Conservation (phyloP, 2,113 vertebrate species). For the Vicugna pacos region DNA sequence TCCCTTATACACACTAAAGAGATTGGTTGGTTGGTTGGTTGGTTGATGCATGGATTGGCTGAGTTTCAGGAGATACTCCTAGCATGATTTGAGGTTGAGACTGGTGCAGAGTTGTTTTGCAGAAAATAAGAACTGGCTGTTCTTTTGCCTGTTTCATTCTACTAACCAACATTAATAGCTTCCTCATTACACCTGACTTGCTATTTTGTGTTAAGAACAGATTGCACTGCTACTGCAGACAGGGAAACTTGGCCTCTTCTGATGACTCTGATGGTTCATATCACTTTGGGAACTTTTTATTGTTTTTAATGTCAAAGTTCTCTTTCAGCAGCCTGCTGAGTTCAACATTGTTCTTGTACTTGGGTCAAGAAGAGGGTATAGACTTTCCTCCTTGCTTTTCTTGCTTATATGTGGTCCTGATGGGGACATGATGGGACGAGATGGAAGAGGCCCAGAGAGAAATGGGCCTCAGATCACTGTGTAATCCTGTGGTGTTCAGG, state of each 20-base stretch:
- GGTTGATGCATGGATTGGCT: not conserved
- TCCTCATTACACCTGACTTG: slow-evolving; percentile 32
- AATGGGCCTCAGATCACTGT: not conserved
- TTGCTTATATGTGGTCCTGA: not conserved
- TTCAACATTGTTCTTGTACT: not conserved
- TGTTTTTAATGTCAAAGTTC: slow-evolving; percentile 38
- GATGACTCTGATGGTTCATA: not conserved
- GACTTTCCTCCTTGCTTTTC: not conserved
- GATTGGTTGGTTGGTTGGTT: not conserved
- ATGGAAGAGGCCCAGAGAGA: not conserved
- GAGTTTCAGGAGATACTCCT: not conserved
- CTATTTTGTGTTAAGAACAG: slow-evolving; percentile 61
- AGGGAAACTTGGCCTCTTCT: not conserved
- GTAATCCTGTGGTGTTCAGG: not conserved
- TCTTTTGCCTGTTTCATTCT: slow-evolving; percentile 47
- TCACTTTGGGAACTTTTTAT: not conserved
- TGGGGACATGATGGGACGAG: not conserved
- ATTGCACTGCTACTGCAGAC: slow-evolving; percentile 22
- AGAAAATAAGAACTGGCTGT: slow-evolving; percentile 70
- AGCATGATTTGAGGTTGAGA: slow-evolving; percentile 63
- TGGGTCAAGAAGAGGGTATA: not conserved
- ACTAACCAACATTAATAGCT: slow-evolving; percentile 48
- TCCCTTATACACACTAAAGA: not conserved
- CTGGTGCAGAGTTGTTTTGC: slow-evolving; percentile 11
- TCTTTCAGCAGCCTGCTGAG: slow-evolving; percentile 2